Base-by-base conservation (phyloP, 2,888 invertebrate species). In the Cylloceria caligata region DNA sequence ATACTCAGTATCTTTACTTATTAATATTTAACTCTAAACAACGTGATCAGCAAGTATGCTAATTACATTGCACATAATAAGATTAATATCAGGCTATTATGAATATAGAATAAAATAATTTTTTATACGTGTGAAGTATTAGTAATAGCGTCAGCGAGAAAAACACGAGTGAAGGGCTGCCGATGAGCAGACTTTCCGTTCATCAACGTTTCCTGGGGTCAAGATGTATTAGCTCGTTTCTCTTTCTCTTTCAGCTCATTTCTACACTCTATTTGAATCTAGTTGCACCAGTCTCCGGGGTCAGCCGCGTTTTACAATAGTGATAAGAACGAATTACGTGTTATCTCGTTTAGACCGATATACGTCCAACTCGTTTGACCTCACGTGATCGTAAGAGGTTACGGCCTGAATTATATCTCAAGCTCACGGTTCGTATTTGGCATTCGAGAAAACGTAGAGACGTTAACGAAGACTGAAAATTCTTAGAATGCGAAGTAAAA, bases 341-440 rank as follows among this genome's bases (percentile, higher is more conserved):
- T 88, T 88, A 88, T 88, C 88, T 74, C n/a, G 13, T 7, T 27
- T 27, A 57, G 45, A 76, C 80, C 65, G 62, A 77, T 65, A 83
- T 72, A 81, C 82, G 74, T 77, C 34, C 85, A 80, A 84, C 86
- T 80, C 82, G 60, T 72, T 87, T 89, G 85, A 90, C 90, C 88
- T 90, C 89, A 88, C 89, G 89, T 90, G 89, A 88, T 88, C 85
- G 76, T 55, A 42, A 73, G 45, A 60, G 30, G 21, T 16, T 16
- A 21, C 60, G 60, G 16, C 60, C 75, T 71, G 30, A 39, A 64
- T 60, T 55, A 34, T 55, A 64, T 68, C 24, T 27, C 60, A 13
- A 16, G 45, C 60, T 39, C 49, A 36, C 27, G 68, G 7, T 27
- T 80, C 16, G 36, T 30, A 45, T 79, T 67, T 49, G 27, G 49